Evolutionary conservation across 2,888 invertebrate species (phyloP).

Genomic region (Pollenia labialis): DNA sequence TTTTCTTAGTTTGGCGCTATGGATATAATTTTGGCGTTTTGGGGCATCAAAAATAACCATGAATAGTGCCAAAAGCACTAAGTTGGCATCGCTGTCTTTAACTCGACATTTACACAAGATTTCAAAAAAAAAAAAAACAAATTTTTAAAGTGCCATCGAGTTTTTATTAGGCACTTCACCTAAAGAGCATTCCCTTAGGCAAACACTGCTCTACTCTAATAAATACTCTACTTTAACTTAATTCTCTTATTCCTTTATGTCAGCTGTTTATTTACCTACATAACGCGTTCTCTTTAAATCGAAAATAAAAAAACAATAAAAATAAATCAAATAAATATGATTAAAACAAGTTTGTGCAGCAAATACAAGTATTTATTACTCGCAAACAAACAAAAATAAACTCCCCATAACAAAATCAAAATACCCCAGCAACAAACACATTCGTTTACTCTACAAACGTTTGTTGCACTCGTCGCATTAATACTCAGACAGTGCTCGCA

Average conservation of each 20-base stretch:
- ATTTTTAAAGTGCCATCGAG: too few species aligned
- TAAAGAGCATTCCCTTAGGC: too few species aligned
- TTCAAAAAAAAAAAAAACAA: too few species aligned
- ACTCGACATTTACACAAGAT: too few species aligned
- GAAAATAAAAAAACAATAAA: constrained; percentile 4
- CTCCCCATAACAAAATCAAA: constrained; percentile 27
- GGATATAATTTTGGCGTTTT: too few species aligned
- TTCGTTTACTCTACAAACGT: constrained; percentile 50
- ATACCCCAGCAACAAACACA: background rate
- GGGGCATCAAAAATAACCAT: too few species aligned
- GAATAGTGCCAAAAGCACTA: too few species aligned
- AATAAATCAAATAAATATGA: constrained; percentile 30
- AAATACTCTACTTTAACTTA: background rate
- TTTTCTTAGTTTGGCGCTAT: too few species aligned
- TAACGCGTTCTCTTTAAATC: constrained; percentile 39
- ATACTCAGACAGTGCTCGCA: constrained; percentile 9
- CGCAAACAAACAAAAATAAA: constrained; percentile 21
- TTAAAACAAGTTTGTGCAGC: constrained; percentile 53
- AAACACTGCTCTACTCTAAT: too few species aligned
- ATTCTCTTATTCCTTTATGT: constrained; percentile 22
- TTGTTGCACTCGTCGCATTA: constrained; percentile 36
- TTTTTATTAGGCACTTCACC: too few species aligned
- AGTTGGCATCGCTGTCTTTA: too few species aligned
- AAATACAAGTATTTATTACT: constrained; percentile 26
- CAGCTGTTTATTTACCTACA: constrained; percentile 48